Percentiles rank a stretch among this genome's conserved stretches.
Evolutionary conservation across 2,797 vertebrate genomes (phyloP).

Genomic region (Halcyon badia): DNA sequence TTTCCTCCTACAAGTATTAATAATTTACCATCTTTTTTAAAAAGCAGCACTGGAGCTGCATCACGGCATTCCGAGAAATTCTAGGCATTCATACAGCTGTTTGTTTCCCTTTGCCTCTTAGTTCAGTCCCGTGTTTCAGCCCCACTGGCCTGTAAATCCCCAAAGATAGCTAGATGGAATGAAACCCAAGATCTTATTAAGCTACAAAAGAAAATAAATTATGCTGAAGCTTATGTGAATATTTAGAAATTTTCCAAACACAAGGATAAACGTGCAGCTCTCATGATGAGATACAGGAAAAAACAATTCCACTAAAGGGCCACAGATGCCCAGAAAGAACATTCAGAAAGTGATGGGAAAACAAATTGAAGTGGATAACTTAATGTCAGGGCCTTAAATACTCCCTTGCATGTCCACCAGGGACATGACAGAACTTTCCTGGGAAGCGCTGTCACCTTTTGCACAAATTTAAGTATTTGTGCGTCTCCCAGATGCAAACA

Average conservation of each 20-base stretch:
- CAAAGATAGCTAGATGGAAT: slow-evolving; percentile 31
- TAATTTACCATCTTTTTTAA: slow-evolving; percentile 50
- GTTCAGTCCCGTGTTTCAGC: background rate
- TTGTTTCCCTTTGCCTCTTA: slow-evolving; percentile 26
- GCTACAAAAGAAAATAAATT: slow-evolving; percentile 69
- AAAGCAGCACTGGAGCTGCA: slow-evolving; percentile 18
- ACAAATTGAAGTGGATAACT: background rate
- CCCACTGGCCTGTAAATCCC: slow-evolving; percentile 41
- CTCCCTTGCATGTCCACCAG: background rate
- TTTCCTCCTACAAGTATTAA: slow-evolving; percentile 64
- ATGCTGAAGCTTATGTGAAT: slow-evolving; percentile 50
- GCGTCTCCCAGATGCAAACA: background rate
- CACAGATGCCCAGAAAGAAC: slow-evolving; percentile 21
- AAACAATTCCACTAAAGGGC: slow-evolving; percentile 65
- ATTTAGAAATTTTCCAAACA: slow-evolving; percentile 70
- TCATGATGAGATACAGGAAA: slow-evolving; percentile 62
- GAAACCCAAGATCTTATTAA: slow-evolving; percentile 52
- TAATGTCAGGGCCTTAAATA: background rate
- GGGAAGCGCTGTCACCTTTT: background rate
- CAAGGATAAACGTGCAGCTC: slow-evolving; percentile 14
- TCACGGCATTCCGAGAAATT: background rate
- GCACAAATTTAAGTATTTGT: background rate
- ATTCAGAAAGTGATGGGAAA: background rate
- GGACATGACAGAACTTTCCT: background rate
- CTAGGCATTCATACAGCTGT: background rate